These are phyloP conservation scores for Ictalurus furcatus DNA, from an alignment of 2,113 vertebrate species.

Conservation along the genomic window DNA sequence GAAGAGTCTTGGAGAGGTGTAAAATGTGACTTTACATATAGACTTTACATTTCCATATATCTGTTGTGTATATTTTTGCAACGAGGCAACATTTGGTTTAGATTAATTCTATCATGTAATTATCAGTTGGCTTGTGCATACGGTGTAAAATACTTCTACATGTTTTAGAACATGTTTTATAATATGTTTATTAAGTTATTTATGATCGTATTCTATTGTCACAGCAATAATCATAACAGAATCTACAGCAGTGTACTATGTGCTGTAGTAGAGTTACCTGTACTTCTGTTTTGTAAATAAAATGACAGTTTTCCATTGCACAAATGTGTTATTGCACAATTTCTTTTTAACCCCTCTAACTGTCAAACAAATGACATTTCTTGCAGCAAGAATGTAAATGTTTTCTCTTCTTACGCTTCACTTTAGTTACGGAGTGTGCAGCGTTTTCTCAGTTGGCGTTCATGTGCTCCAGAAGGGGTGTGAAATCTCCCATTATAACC, in stretches of 20 bases:
- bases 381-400: not conserved
- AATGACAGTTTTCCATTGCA: not conserved
- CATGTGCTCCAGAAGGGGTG: not conserved
- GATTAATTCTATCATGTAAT: not conserved
- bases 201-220: not conserved
- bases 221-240: slow-evolving; percentile 20
- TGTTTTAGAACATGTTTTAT: slow-evolving; percentile 11
- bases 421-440: not conserved
- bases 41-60: not conserved
- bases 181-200: slow-evolving; percentile 1
- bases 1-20: not conserved
- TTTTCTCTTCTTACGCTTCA: not conserved
- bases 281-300: slow-evolving; percentile 26
- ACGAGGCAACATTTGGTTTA: not conserved
- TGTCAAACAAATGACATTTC: not conserved
- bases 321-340: not conserved
- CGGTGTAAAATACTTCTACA: slow-evolving; percentile 15
- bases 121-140: not conserved
- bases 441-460: not conserved
- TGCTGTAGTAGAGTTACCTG: not conserved
- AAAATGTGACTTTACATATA: not conserved
- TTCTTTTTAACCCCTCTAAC: not conserved
- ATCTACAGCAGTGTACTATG: not conserved
- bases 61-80: not conserved
- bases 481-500: slow-evolving; percentile 47